Conservation (phyloP, 2,797 vertebrate species). For the Furcifer pardalis region DNA sequence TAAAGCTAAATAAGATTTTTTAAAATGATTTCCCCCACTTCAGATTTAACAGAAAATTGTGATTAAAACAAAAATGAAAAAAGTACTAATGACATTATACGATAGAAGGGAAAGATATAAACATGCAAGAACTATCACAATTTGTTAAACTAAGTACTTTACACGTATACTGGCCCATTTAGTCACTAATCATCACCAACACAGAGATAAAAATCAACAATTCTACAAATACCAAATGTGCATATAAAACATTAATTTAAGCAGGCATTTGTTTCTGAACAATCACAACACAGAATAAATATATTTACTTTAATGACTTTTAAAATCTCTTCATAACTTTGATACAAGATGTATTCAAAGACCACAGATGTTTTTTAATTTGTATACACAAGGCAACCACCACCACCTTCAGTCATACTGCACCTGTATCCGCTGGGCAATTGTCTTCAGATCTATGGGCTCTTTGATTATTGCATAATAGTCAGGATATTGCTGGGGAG, state of each 20-base stretch:
- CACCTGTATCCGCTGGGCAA: slow-evolving; percentile 98
- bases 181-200: neutral
- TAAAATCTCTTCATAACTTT: slow-evolving; percentile 18
- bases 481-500: slow-evolving; percentile 96
- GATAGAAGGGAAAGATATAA: neutral
- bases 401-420: slow-evolving; percentile 45
- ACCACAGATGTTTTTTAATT: neutral
- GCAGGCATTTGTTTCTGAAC: neutral
- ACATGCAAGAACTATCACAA: too few relatives aligned
- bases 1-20: too few relatives aligned
- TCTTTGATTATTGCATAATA: slow-evolving; percentile 99
- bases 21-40: too few relatives aligned
- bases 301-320: slow-evolving; percentile 24
- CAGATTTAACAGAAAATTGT: neutral
- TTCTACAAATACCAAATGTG: neutral
- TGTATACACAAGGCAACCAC: neutral
- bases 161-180: neutral
- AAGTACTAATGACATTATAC: neutral
- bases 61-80: neutral
- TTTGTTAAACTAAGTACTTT: neutral
- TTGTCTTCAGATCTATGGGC: slow-evolving; percentile 95
- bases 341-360: slow-evolving; percentile 1
- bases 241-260: slow-evolving; percentile 9
- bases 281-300: neutral
- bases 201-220: neutral